Base-by-base conservation (phyloP, 2,113 vertebrate genomes). In the Ramphastos sulfuratus region DNA sequence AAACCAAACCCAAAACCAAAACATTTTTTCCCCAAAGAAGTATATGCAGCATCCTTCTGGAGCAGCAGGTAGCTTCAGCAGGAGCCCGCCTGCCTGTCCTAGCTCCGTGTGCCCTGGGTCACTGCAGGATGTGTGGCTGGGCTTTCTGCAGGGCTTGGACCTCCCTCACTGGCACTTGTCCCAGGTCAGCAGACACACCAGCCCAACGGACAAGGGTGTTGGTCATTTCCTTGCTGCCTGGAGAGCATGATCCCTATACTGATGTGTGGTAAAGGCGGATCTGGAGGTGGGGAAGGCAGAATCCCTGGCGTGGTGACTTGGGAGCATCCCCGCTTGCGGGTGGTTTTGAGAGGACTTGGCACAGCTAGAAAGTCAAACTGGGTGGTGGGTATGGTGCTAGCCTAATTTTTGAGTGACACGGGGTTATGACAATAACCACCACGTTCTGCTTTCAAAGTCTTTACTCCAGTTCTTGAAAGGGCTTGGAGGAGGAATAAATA, bases 61-160 rank as follows among this genome's bases (percentile, higher is more conserved):
- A 95, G 93, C 97, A 97, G 92, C 86, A 96, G 96, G 95, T 96
- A 75, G 96, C 96, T 95, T 76, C 93, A 95, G 98, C 98, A 99
- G 98, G 98, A 98, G 97, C 99, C 98, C 96, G 98, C 99, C 98
- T 97, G 98, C 97, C 97, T 81, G 95, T 76, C 95, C 96, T 96
- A 93, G 93, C 92, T 96, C 96, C 95, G 50, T 75, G 87, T 75
- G 84, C 78, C 94, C 81, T 79, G 78, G 16, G 1, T 63, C 60
- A 79, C 71, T 52, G 79, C 7, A 15, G 82, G 73, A 73, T 33
- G 73, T 85, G 64, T 1, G 48, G 95, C 93, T 10, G 37, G 86
- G 90, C 83, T 79, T 76, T 85, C 90, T 50, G 87, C 92, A 61
- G 88, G 94, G 82, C 92, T 90, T 60, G 86, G 81, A 92, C 89